Conservation (phyloP, 2,113 vertebrate genomes). For the Illadopsis cleaveri region DNA sequence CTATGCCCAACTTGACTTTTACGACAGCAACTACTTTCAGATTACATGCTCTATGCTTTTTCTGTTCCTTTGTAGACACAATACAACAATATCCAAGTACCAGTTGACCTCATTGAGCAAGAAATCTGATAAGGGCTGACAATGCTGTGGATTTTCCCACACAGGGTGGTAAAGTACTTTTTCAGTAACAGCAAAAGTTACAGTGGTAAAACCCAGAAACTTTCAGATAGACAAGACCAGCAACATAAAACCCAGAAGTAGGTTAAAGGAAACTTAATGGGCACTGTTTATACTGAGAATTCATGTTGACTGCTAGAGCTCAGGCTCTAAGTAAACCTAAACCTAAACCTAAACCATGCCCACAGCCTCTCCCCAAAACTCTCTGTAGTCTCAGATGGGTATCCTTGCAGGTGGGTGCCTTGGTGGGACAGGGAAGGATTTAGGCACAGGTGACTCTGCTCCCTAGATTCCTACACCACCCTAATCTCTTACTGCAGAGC, state of each 20-base stretch:
- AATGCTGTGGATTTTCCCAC: background rate
- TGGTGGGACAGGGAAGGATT: background rate
- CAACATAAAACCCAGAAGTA: background rate
- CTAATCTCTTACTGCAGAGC: background rate
- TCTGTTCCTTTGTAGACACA: background rate
- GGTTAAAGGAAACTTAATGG: background rate
- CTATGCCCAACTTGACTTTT: background rate
- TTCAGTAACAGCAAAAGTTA: background rate
- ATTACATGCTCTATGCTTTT: background rate
- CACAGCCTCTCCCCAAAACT: background rate
- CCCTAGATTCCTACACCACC: background rate
- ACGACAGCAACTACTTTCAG: background rate
- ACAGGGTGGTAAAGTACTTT: background rate
- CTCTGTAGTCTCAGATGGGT: background rate
- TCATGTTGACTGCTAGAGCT: background rate
- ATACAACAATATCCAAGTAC: background rate
- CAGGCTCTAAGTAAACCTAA: background rate
- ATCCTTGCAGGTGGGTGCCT: background rate
- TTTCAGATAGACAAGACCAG: background rate
- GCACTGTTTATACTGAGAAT: background rate
- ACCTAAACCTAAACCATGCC: background rate
- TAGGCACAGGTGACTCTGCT: background rate
- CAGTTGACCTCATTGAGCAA: background rate
- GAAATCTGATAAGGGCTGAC: conserved; percentile 6
- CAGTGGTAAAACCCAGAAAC: background rate